A percentile compares a stretch with the other conserved stretches of the same genome.
These are phyloP conservation scores for Neodiprion lecontei DNA, from an alignment of 1,140 invertebrate genomes.

Conservation along the genomic window DNA sequence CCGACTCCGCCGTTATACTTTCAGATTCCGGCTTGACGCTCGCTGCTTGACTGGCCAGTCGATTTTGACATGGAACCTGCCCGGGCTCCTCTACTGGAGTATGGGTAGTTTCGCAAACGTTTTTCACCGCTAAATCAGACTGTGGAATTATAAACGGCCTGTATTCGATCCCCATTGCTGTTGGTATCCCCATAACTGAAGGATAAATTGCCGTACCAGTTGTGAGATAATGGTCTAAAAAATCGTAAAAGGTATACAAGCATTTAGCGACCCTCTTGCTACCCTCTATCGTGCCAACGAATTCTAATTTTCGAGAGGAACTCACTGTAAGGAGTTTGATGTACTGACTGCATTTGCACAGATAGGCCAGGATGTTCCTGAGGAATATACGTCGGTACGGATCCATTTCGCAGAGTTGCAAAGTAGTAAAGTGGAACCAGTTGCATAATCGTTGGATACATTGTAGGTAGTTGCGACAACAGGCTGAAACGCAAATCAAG, in stretches of 20 bases:
- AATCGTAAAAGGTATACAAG: conserved; percentile 25
- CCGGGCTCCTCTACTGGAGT: conserved; percentile 11
- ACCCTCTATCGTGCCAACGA: conserved; percentile 34
- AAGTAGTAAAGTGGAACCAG: conserved; percentile 70
- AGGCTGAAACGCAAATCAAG: conserved; percentile 19
- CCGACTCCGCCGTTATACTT: conserved; percentile 62
- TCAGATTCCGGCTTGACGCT: conserved; percentile 71
- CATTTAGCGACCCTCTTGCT: conserved; percentile 16
- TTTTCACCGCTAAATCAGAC: conserved; percentile 17
- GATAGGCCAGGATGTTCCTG: conserved; percentile 42
- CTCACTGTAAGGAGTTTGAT: conserved; percentile 44
- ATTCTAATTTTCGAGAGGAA: neutral
- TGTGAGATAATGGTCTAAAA: conserved; percentile 56
- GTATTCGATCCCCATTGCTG: conserved; percentile 55
- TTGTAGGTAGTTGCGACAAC: conserved; percentile 29
- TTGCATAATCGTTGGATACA: conserved; percentile 45
- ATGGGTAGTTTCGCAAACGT: conserved; percentile 9
- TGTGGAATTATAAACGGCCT: conserved; percentile 56
- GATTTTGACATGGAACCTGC: conserved; percentile 38
- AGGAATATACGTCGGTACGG: conserved; percentile 19
- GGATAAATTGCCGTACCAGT: conserved; percentile 63
- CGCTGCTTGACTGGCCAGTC: conserved; percentile 65
- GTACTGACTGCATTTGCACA: conserved; percentile 27
- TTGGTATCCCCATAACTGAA: conserved; percentile 55
- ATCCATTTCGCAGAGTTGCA: conserved; percentile 49